Conservation (phyloP, 2,797 vertebrate genomes). For the Pseudomugil gertrudae region DNA sequence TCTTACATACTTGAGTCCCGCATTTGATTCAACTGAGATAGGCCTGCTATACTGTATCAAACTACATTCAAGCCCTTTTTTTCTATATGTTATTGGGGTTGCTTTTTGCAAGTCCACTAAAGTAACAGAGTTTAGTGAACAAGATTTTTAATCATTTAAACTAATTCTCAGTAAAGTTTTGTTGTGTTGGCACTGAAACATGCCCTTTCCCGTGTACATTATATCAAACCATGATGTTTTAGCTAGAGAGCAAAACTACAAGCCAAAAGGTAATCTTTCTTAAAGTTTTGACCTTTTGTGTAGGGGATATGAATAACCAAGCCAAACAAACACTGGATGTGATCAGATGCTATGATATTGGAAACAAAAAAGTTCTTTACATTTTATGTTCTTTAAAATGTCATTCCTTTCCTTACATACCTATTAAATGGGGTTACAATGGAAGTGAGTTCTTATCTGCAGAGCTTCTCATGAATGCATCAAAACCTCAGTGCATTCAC, state of each 20-base stretch:
- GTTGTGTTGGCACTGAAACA: conserved; percentile 22
- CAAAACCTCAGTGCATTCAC: conserved; percentile 41
- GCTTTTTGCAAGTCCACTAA: too few relatives aligned
- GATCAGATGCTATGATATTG: conserved; percentile 38
- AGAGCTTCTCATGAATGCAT: conserved; percentile 58
- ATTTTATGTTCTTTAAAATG: conserved; percentile 76
- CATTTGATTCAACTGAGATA: too few relatives aligned
- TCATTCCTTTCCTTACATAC: conserved; percentile 57
- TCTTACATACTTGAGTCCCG: too few relatives aligned
- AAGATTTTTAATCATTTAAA: too few relatives aligned
- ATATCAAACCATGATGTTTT: conserved; percentile 27
- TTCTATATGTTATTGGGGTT: too few relatives aligned
- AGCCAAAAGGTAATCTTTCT: conserved; percentile 22
- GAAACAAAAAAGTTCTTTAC: conserved; percentile 42
- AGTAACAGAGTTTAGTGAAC: too few relatives aligned
- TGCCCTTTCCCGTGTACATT: too few relatives aligned
- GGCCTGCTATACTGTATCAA: too few relatives aligned
- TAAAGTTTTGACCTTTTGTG: conserved; percentile 59
- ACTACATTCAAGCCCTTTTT: too few relatives aligned
- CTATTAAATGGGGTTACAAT: conserved; percentile 65
- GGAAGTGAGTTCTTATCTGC: conserved; percentile 67
- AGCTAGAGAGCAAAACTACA: conserved; percentile 23
- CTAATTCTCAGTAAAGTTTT: neutral
- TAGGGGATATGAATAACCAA: too few relatives aligned
- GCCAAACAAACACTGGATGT: conserved; percentile 40